Conservation (phyloP, 30 jellyfish, hydroid and myxozoan genomes). For the Aurelia aurita region DNA sequence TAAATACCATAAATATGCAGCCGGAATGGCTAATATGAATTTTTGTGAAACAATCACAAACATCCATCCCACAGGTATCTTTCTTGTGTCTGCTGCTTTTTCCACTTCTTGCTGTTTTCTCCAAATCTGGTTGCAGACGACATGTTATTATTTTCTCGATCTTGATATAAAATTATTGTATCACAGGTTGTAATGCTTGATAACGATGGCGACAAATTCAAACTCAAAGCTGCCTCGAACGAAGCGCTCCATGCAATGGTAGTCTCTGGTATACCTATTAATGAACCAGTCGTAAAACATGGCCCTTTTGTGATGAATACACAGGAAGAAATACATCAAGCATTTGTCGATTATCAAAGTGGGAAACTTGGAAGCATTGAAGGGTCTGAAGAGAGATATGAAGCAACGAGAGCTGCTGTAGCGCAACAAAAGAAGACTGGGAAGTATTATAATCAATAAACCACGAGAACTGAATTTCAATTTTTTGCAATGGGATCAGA, state of each 20-base stretch:
- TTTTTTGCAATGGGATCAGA: too few relatives aligned
- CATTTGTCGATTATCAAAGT: conserved; percentile 85
- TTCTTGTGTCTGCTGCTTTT: too few relatives aligned
- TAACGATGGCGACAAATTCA: conserved; percentile 72
- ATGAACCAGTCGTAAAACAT: conserved; percentile 89
- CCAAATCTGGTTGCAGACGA: too few relatives aligned
- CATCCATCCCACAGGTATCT: too few relatives aligned
- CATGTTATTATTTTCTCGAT: too few relatives aligned
- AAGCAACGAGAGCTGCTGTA: conserved; percentile 84
- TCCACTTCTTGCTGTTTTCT: too few relatives aligned
- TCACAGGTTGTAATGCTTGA: conserved; percentile 79
- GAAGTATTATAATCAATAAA: conserved; percentile 34
- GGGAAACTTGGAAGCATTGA: conserved; percentile 95
- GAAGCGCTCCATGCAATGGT: conserved; percentile 78
- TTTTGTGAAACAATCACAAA: too few relatives aligned
- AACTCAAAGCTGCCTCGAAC: conserved; percentile 45
- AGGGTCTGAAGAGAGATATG: conserved; percentile 97
- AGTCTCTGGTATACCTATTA: conserved; percentile 88
- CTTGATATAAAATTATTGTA: not conserved
- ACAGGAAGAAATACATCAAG: conserved; percentile 86
- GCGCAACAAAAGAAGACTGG: conserved; percentile 85
- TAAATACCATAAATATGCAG: too few relatives aligned
- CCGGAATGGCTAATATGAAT: too few relatives aligned
- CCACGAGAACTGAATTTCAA: not conserved
- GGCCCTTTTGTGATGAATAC: conserved; percentile 99